phyloP scores from a whole-genome alignment of 2,113 vertebrate genomes.

The Hippocampus zosterae region DNA sequence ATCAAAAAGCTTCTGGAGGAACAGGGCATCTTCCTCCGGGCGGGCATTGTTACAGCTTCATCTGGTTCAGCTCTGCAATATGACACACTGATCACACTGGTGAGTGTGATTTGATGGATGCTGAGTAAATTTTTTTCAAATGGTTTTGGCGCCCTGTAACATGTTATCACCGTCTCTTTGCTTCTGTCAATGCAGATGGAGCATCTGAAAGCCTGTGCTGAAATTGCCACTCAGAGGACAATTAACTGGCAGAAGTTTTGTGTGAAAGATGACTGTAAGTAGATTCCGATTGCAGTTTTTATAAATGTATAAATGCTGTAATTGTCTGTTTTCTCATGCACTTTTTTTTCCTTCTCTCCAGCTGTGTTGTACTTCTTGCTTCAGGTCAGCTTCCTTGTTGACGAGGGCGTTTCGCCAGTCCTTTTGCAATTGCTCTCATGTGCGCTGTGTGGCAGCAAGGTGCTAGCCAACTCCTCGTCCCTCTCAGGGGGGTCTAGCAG shows the following conservation, averaged over 20 bases:
- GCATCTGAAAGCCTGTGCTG: conserved; percentile 94
- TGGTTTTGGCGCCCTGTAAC: not conserved
- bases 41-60: conserved; percentile 88
- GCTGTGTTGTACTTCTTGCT: conserved; percentile 97
- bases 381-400: conserved; percentile 97
- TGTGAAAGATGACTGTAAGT: conserved; percentile 98
- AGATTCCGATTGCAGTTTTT: not conserved
- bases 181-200: conserved; percentile 83
- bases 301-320: not conserved
- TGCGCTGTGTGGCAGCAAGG: conserved; percentile 95
- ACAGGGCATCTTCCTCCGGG: conserved; percentile 92
- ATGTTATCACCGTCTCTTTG: not conserved
- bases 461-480: conserved; percentile 77
- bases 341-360: conserved; percentile 40
- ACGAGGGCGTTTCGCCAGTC: conserved; percentile 92
- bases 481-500: conserved; percentile 55
- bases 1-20: conserved; percentile 97
- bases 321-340: not conserved
- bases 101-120: conserved; percentile 56
- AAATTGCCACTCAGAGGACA: conserved; percentile 94
- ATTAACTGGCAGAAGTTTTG: conserved; percentile 99
- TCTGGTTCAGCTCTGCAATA: conserved; percentile 96
- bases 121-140: not conserved
- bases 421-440: conserved; percentile 94
- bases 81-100: conserved; percentile 92